Evolutionary conservation across 2,888 invertebrate species (phyloP).

Genomic region (Dasypogon diadema): DNA sequence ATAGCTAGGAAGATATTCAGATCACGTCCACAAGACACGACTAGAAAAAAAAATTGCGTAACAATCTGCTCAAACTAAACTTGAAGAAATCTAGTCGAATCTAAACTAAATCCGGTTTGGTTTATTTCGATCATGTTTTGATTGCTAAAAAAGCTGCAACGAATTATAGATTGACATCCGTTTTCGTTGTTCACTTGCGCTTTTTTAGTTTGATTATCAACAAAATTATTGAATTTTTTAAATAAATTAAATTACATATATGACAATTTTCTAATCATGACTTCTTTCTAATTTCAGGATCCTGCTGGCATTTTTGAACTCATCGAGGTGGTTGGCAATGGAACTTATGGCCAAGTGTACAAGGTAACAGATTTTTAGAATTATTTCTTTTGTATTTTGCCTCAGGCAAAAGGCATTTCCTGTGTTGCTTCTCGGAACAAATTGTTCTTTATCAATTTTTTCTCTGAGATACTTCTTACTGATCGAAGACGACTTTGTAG

Average conservation of each 20-base stretch:
- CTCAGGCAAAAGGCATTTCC: constrained; percentile 21
- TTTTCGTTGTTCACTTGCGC: constrained; percentile 10
- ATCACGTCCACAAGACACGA: not conserved
- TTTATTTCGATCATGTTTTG: constrained; percentile 31
- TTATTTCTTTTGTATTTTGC: no score
- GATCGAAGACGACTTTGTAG: no score
- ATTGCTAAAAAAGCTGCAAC: not conserved
- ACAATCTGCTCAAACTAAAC: not conserved
- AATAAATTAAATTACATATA: not conserved
- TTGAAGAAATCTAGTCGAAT: constrained; percentile 2
- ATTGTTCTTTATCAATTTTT: constrained; percentile 13
- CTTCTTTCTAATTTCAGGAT: constrained; percentile 80
- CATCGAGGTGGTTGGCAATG: constrained; percentile 99
- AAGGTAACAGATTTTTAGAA: constrained; percentile 76
- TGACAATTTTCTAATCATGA: not conserved
- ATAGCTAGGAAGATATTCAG: not conserved
- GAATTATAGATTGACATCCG: not conserved
- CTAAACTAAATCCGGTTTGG: constrained; percentile 12
- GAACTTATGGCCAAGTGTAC: constrained; percentile 99
- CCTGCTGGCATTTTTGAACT: constrained; percentile 99
- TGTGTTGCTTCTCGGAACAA: constrained; percentile 4
- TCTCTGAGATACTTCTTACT: no score
- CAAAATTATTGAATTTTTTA: not conserved
- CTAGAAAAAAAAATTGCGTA: constrained; percentile 13
- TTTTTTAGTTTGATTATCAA: constrained; percentile 12